Evolutionary conservation across 2,797 vertebrate genomes (phyloP).

Genomic region (Luscinia luscinia): DNA sequence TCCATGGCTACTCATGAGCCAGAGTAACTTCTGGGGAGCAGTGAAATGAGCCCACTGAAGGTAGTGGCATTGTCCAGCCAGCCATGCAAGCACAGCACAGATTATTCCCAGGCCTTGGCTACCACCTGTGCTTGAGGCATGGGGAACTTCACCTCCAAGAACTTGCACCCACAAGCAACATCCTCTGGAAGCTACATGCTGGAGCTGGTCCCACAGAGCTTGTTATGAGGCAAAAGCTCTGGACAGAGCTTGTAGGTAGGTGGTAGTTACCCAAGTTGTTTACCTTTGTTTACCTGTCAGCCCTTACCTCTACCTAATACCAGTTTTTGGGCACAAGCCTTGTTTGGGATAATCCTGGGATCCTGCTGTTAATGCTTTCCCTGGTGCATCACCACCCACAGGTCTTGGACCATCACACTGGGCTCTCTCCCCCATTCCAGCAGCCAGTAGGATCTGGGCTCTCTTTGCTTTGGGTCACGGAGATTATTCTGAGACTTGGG

Average conservation of each 20-base stretch:
- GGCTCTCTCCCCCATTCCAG: not conserved
- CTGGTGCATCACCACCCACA: not conserved
- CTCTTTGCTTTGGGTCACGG: not conserved
- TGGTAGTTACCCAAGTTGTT: not conserved
- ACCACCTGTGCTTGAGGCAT: constrained; percentile 83
- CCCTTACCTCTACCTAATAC: not conserved
- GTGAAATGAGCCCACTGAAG: constrained; percentile 82
- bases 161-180: not conserved
- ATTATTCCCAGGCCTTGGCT: constrained; percentile 80
- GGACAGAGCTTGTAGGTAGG: not conserved
- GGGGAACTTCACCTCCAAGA: constrained; percentile 75
- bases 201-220: not conserved
- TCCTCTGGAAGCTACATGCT: not conserved
- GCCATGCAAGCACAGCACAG: constrained; percentile 83
- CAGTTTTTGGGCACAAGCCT: not conserved
- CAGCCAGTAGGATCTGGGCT: not conserved
- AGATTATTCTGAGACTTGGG: not conserved
- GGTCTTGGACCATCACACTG: not conserved
- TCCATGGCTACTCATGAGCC: constrained; percentile 75
- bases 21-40: constrained; percentile 79
- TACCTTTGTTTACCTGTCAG: not conserved
- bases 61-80: constrained; percentile 85
- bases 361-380: not conserved
- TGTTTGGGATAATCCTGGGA: not conserved
- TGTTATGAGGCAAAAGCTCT: not conserved